Evolutionary conservation across 2,888 invertebrate species (phyloP).

Genomic region (Acanthoscelides obtectus): DNA sequence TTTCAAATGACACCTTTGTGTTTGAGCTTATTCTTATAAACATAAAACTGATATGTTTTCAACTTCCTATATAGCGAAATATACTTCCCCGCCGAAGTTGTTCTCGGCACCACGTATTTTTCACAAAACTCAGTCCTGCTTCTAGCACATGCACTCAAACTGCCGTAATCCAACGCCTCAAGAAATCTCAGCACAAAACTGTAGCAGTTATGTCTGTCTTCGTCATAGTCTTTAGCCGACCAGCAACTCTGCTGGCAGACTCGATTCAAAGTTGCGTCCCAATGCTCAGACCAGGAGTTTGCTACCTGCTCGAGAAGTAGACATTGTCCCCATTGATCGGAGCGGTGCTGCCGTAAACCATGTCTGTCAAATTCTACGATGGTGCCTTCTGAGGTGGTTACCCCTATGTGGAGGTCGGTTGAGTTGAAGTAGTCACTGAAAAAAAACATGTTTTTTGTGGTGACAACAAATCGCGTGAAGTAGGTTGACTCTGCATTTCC

Average conservation of each 20-base stretch:
- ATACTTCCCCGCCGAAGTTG: slow-evolving; percentile 79
- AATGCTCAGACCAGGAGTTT: slow-evolving; percentile 62
- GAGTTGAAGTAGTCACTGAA: slow-evolving; percentile 76
- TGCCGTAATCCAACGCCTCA: slow-evolving; percentile 64
- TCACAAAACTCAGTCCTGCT: slow-evolving; percentile 71
- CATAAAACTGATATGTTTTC: slow-evolving; percentile 51
- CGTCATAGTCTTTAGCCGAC: slow-evolving; percentile 67
- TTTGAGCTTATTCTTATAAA: slow-evolving; percentile 40
- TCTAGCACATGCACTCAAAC: slow-evolving; percentile 63
- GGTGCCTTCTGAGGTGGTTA: slow-evolving; percentile 74
- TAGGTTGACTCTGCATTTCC: too few relatives aligned
- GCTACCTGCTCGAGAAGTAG: slow-evolving; percentile 62
- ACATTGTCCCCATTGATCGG: slow-evolving; percentile 62
- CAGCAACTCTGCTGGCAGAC: slow-evolving; percentile 58
- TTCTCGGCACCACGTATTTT: slow-evolving; percentile 75
- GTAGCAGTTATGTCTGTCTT: slow-evolving; percentile 78
- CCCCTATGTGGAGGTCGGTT: slow-evolving; percentile 85
- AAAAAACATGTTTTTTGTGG: slow-evolving; percentile 27
- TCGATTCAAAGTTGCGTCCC: slow-evolving; percentile 62
- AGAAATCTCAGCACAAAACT: slow-evolving; percentile 80
- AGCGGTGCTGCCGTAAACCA: slow-evolving; percentile 60
- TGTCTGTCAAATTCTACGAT: slow-evolving; percentile 81
- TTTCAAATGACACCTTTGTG: not conserved
- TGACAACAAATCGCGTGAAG: too few relatives aligned
- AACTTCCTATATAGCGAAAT: slow-evolving; percentile 76